phyloP scores from a whole-genome alignment of 2,113 vertebrate species.

The Psilopogon haemacephalus region DNA sequence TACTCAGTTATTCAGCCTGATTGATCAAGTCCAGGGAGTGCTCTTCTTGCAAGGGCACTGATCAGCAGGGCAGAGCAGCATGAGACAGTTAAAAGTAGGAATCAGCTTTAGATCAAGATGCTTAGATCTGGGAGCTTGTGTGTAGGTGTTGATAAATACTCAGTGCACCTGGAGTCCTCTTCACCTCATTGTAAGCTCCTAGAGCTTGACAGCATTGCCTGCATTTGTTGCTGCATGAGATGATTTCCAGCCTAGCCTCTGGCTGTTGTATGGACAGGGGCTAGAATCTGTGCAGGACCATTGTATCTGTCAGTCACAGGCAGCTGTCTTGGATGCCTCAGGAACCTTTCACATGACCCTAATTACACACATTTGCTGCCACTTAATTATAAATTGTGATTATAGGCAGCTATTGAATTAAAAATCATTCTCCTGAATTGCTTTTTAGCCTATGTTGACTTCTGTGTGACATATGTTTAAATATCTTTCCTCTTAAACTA shows the following conservation, averaged over 20 bases:
- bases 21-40: not conserved
- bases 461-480: rapidly evolving
- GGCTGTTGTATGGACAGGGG: not conserved
- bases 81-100: not conserved
- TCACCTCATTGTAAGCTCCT: not conserved
- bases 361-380: not conserved
- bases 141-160: not conserved
- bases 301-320: not conserved
- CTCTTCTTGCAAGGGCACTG: not conserved
- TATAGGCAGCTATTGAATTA: not conserved
- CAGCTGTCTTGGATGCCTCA: not conserved
- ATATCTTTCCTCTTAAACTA: not conserved
- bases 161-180: not conserved
- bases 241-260: not conserved
- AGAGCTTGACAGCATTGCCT: not conserved
- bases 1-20: not conserved
- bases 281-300: not conserved
- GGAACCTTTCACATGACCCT: not conserved
- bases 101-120: not conserved
- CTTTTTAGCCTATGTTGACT: not conserved
- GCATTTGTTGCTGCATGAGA: not conserved
- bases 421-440: not conserved
- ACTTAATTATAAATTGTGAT: not conserved
- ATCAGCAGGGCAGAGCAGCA: not conserved
- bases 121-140: not conserved